Evolutionary conservation across 2,113 vertebrate species (phyloP), one percentile per base, ranked within the genome.

Genomic region (Callopanchax toddi): DNA sequence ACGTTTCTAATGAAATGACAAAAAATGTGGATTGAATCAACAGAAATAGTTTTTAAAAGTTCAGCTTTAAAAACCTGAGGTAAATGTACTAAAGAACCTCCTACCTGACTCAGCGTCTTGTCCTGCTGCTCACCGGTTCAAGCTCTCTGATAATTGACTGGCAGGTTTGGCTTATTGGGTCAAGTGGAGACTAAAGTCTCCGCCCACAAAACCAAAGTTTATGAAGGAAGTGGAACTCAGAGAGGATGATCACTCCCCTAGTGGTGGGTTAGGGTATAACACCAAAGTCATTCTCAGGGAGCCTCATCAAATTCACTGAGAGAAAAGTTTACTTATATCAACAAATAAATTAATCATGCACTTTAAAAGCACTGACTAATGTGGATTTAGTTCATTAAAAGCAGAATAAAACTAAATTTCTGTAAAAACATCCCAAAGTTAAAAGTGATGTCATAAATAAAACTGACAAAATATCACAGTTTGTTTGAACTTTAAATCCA

Each of bases 201-300:
- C 85, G 76, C 88, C 88, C 76, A 79, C 77, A 1, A 48, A 32
- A 0, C 11, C 45, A 67, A 74, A 79, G 11, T 64, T 70, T 68
- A 2, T 12, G 13, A 26, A 1, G 8, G 48, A 60, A 56, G 53
- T 48, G 34, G 62, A 75, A 53, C 29, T 15, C 6, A 66, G 39
- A 20, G 25, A 12, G 42, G 4, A 29, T 22, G 42, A 11, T 5
- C 17, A 23, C 1, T 23, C 74, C 67, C 17, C 78, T 84, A 36
- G 48, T 32, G 86, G 76, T 48, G 48, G 11, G 4, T 7, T 3
- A 25, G 17, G 8, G 75, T 5, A 58, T 3, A 16, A 62, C 76
- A 58, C 0, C 7, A 12, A 10, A 7, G 37, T 25, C 15, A 6
- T 5, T 22, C 42, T 44, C 3, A 44, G 3, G 3, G 37, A 9